phyloP scores from a whole-genome alignment of 2,113 vertebrate genomes.

The Pseudopodoces humilis region DNA sequence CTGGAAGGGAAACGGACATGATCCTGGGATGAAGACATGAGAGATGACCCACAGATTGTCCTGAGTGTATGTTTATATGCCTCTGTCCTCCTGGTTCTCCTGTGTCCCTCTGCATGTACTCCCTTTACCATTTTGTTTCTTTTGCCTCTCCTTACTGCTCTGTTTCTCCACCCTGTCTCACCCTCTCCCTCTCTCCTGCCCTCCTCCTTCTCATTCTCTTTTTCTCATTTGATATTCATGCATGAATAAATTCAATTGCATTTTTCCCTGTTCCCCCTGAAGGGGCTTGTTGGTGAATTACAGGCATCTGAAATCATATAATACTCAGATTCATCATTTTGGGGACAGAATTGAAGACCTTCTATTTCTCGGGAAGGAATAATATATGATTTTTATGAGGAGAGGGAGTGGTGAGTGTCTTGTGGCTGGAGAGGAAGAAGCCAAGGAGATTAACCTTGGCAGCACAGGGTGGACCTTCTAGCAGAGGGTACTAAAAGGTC shows the following conservation, averaged over 20 bases:
- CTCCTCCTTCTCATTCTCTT: constrained; percentile 45
- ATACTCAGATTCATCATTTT: constrained; percentile 50
- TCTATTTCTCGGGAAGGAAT: background rate
- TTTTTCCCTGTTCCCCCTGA: constrained; percentile 54
- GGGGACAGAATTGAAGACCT: constrained; percentile 9
- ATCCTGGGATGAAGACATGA: background rate
- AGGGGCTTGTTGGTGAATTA: constrained; percentile 68
- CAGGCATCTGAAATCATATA: constrained; percentile 58
- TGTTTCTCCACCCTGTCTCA: background rate
- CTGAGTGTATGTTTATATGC: background rate
- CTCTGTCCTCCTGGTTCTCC: background rate
- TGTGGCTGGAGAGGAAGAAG: background rate
- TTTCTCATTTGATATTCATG: constrained; percentile 69
- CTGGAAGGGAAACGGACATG: background rate
- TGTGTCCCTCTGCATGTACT: background rate
- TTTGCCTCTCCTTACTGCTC: background rate
- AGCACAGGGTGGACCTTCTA: background rate
- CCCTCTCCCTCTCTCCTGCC: background rate
- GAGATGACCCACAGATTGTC: background rate
- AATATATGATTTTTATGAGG: background rate
- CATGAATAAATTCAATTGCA: constrained; percentile 71
- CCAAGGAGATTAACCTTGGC: background rate
- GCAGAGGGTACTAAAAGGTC: background rate
- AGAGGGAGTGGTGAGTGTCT: background rate
- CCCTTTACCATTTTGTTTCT: background rate